A percentile compares a stretch with the other conserved stretches of the same genome.
phyloP scores from a whole-genome alignment of 2,888 invertebrate species.

The Lingula anatina region DNA sequence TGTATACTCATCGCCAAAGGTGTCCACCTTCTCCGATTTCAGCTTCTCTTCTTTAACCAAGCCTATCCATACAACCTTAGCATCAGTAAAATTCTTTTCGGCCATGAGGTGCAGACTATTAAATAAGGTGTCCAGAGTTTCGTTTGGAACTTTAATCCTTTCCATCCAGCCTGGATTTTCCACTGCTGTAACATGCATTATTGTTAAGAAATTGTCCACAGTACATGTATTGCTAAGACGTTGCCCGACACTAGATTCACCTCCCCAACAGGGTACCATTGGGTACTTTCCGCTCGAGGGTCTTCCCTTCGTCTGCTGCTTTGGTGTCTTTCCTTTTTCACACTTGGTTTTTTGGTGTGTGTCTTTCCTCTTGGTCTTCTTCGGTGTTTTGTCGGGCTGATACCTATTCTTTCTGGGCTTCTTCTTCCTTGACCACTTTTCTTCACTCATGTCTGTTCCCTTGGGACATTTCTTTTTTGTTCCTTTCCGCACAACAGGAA shows the following conservation, averaged over 20 bases:
- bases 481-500: neutral
- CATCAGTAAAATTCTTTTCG: neutral
- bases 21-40: neutral
- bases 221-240: neutral
- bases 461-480: neutral
- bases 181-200: neutral
- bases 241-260: neutral
- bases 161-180: neutral
- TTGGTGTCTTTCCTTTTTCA: too few relatives aligned
- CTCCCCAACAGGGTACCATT: neutral
- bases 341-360: too few relatives aligned
- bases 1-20: neutral
- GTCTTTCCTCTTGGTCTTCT: neutral
- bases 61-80: neutral
- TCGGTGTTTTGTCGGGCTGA: slow-evolving; percentile 1
- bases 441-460: neutral
- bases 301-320: neutral
- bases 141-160: neutral
- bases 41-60: neutral
- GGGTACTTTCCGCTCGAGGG: too few relatives aligned
- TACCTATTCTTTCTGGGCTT: neutral
- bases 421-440: neutral
- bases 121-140: neutral
- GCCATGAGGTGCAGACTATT: neutral
- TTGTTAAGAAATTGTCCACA: neutral